A percentile compares a stretch with the other conserved stretches of the same genome.
These are phyloP conservation scores for Clarias pachynema DNA, from an alignment of 2,797 vertebrate species.

Conservation along the genomic window DNA sequence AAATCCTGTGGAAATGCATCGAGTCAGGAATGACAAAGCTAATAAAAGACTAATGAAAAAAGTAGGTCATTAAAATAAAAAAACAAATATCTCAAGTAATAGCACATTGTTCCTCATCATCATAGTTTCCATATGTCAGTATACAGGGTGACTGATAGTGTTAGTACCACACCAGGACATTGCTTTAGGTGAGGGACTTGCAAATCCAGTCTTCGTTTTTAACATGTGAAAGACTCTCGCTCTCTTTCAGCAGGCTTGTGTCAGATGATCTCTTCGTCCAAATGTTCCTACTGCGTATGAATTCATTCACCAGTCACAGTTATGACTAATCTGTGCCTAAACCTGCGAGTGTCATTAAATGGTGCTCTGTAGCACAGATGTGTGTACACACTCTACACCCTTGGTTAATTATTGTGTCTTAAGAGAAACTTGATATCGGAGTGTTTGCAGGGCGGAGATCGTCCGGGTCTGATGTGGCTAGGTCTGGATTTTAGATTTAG, in stretches of 20 bases:
- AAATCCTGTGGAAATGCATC: slow-evolving; percentile 19
- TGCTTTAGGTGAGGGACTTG: not conserved
- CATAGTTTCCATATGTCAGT: slow-evolving; percentile 65
- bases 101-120: slow-evolving; percentile 56
- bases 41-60: slow-evolving; percentile 3
- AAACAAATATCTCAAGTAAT: slow-evolving; percentile 60
- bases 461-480: slow-evolving; percentile 15
- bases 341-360: not conserved
- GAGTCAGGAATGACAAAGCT: not conserved
- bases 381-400: slow-evolving; percentile 55
- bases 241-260: not conserved
- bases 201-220: not conserved
- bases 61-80: not conserved
- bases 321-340: not conserved
- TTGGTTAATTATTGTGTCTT: slow-evolving; percentile 1
- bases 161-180: slow-evolving; percentile 4
- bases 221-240: not conserved
- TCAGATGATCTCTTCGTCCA: slow-evolving; percentile 12
- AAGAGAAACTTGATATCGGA: not conserved
- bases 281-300: not conserved
- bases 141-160: slow-evolving; percentile 55
- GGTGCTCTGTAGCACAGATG: slow-evolving; percentile 41
- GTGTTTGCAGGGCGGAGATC: not conserved
- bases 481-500: not conserved
- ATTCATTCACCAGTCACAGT: not conserved